Conservation (phyloP, 2,113 vertebrate species). For the Nipponia nippon region DNA sequence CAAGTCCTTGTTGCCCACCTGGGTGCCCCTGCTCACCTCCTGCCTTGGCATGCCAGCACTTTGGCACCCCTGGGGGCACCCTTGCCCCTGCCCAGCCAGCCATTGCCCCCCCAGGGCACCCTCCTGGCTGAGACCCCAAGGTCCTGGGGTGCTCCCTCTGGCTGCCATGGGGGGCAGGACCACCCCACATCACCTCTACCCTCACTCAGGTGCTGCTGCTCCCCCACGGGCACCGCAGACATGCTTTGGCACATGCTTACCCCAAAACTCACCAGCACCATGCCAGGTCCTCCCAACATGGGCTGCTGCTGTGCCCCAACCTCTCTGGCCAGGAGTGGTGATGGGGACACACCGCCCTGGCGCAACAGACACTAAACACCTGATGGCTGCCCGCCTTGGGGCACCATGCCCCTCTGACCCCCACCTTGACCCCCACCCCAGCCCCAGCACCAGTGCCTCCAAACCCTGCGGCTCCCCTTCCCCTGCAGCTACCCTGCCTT, state of each 20-base stretch:
- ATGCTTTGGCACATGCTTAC: accelerated
- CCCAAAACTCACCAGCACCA: neutral
- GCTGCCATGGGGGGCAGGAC: neutral
- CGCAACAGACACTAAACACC: neutral
- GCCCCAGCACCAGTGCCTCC: neutral
- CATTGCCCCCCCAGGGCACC: too few relatives aligned
- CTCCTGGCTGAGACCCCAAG: neutral
- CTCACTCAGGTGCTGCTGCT: neutral
- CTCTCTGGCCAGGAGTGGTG: accelerated
- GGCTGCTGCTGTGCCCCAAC: neutral
- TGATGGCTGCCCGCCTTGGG: neutral
- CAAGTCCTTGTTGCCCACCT: neutral
- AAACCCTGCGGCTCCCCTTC: neutral
- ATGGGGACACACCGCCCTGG: accelerated
- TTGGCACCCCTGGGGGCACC: neutral
- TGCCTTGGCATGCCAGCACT: neutral
- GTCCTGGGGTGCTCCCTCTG: neutral
- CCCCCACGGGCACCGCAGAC: neutral
- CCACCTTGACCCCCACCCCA: neutral
- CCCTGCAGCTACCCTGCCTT: neutral
- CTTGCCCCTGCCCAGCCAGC: neutral
- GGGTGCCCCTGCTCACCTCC: neutral
- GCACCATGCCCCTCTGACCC: neutral
- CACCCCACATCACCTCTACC: neutral
- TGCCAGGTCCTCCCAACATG: accelerated